A percentile compares a stretch with the other conserved stretches of the same genome.
phyloP scores from a whole-genome alignment of 2,797 vertebrate species.

The Falco biarmicus region DNA sequence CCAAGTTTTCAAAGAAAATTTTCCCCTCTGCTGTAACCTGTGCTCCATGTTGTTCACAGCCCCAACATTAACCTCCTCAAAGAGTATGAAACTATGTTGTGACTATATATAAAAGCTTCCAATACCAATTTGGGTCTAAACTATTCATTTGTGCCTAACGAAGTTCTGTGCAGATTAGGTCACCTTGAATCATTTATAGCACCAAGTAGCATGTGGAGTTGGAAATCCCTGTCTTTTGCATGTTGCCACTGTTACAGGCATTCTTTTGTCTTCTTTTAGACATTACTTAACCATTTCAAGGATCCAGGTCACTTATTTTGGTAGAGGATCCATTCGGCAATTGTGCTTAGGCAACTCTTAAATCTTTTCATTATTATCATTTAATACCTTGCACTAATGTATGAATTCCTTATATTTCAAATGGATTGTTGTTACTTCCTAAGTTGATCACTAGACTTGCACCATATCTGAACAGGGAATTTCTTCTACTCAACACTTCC shows the following conservation, averaged over 20 bases:
- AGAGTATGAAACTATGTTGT: neutral
- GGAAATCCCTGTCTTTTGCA: neutral
- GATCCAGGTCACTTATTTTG: neutral
- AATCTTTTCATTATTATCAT: neutral
- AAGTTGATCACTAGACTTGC: neutral
- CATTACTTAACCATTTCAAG: neutral
- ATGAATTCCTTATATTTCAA: neutral
- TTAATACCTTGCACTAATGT: neutral
- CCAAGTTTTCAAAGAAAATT: neutral
- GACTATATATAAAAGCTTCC: neutral
- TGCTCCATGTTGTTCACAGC: neutral
- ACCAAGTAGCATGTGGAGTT: fast-evolving
- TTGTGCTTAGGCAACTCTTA: neutral
- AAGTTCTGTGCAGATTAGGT: neutral
- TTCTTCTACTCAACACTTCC: neutral
- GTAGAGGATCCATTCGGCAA: neutral
- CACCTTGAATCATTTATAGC: neutral
- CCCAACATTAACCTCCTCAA: neutral
- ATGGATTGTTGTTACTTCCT: fast-evolving
- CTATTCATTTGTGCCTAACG: neutral
- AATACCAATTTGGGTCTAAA: neutral
- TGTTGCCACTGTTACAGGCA: neutral
- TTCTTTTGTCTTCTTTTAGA: neutral
- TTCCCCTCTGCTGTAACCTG: neutral
- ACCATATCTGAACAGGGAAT: neutral